phyloP scores from a whole-genome alignment of 2,797 vertebrate species.

The Acridotheres tristis region DNA sequence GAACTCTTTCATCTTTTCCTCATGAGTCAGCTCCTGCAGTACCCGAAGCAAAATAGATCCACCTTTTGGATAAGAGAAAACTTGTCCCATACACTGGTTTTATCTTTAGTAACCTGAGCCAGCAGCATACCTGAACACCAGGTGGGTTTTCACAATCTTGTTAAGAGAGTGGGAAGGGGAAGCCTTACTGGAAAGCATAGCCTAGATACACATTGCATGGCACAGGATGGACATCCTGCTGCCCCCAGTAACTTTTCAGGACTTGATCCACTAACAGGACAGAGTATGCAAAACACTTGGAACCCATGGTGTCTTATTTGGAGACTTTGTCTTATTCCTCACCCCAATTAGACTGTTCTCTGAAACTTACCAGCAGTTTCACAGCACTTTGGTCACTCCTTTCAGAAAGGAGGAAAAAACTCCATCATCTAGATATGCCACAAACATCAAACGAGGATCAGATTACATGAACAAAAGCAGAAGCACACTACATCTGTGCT shows the following conservation, averaged over 20 bases:
- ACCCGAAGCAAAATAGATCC: background rate
- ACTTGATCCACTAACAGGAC: background rate
- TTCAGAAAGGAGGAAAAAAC: background rate
- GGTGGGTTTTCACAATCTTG: background rate
- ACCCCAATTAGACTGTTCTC: background rate
- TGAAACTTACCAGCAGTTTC: background rate
- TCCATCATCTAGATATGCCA: background rate
- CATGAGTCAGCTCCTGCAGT: background rate
- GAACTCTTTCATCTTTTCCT: background rate
- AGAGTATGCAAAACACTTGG: background rate
- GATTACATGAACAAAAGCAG: background rate
- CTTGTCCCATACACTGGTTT: background rate
- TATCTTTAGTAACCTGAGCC: background rate
- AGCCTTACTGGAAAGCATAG: background rate
- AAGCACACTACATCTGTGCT: background rate
- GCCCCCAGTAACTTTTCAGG: background rate
- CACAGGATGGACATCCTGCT: background rate
- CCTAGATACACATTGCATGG: background rate
- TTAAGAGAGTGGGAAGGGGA: background rate
- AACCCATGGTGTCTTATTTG: background rate
- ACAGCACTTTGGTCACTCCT: background rate
- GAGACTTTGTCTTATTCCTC: background rate
- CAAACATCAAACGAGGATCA: background rate
- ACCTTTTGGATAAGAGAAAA: background rate
- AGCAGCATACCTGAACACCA: background rate